phyloP scores from a whole-genome alignment of 2,113 vertebrate species.

The Dendropsophus ebraccatus region DNA sequence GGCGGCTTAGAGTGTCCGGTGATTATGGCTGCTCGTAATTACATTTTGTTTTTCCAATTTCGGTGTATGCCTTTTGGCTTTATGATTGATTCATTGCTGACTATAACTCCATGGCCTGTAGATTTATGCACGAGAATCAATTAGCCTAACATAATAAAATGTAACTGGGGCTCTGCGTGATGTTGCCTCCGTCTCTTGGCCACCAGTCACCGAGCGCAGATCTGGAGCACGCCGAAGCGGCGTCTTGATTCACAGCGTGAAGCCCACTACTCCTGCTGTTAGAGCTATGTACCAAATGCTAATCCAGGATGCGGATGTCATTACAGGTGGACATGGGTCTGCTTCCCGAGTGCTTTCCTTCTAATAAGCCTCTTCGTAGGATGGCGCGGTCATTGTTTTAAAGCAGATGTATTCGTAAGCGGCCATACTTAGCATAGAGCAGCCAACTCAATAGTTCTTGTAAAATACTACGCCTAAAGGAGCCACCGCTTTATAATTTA shows the following conservation, averaged over 20 bases:
- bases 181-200: neutral
- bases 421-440: neutral
- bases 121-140: slow-evolving; percentile 45
- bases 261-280: slow-evolving; percentile 24
- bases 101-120: slow-evolving; percentile 11
- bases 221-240: neutral
- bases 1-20: slow-evolving; percentile 10
- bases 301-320: neutral
- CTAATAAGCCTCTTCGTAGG: neutral
- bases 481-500: neutral
- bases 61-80: slow-evolving; percentile 1
- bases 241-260: neutral
- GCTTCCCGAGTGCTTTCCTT: neutral
- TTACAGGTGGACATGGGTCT: neutral
- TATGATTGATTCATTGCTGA: slow-evolving; percentile 46
- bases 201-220: slow-evolving; percentile 10
- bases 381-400: neutral
- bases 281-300: neutral
- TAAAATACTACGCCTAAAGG: neutral
- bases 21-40: slow-evolving; percentile 29
- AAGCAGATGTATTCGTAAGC: neutral
- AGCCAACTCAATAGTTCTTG: neutral
- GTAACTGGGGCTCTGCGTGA: slow-evolving; percentile 11
- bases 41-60: slow-evolving; percentile 16
- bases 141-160: slow-evolving; percentile 51